Base-by-base conservation (phyloP, 2,888 invertebrate species). In the Euzetes globulus region DNA sequence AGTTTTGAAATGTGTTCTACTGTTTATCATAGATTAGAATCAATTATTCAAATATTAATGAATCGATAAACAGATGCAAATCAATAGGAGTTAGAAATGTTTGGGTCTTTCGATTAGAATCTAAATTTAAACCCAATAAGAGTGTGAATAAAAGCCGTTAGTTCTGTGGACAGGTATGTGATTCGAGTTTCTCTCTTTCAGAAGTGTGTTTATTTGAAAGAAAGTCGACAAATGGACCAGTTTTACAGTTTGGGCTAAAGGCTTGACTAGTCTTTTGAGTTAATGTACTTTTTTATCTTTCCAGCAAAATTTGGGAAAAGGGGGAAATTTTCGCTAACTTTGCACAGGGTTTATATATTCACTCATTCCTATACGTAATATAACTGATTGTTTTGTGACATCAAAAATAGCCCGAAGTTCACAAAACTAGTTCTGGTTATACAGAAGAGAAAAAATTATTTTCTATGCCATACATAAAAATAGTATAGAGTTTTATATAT, bases 351-450 rank as follows among this genome's bases (percentile, higher is more conserved):
- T 25, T 15, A 58, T 13, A 58, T 58, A 22, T 58, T 19, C 27
- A 27, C 58, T 58, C 27, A 27, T 58, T 19, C 52, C 27, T 58
- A 58, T 15, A 60, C 7, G 29, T 27, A n/a, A 33, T 29, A 60
- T 60, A 60, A 60, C 29, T 65, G 63, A 65, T 37, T 65, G n/a
- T 70, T 70, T 17, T 47, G 70, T 47, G 45, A 70, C 47, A 47
- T 25, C 45, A 70, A 70, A 70, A 70, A 70, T 70, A 45, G 70
- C 70, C 70, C 45, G 45, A 70, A 70, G 70, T 70, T 45, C 70
- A 70, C 47, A 70, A 70, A 70, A 70, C 70, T 47, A 47, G 70
- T 70, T 70, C 47, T 50, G 50, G 50, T 50, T 50, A 3, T 50
- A 19, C 50, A 5, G 19, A 50, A 50, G 50, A 50, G 47, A 13